Evolutionary conservation across 2,888 invertebrate genomes (phyloP), one percentile per base, ranked within the genome.

Genomic region (Melanostoma scalare): DNA sequence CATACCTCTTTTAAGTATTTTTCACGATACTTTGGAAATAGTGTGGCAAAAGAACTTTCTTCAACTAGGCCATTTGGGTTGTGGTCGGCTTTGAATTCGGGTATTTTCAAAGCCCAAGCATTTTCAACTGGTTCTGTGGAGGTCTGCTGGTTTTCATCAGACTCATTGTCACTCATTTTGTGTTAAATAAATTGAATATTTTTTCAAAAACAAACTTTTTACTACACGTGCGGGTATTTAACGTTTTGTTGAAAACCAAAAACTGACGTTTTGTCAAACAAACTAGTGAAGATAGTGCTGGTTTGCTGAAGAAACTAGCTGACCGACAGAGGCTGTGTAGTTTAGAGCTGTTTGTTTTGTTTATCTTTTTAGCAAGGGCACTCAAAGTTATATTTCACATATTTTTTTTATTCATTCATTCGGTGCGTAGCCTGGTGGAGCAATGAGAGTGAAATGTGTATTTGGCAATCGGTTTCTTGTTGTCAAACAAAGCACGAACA

Each of bases 1-100:
- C 99, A 99, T 89, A 96, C 96, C 92, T 98, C 96, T 88, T 95
- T 95, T 6, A 99, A 92, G 91, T 99, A 99, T 88, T 97, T 96
- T 91, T 99, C 99, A 76, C 99, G 93, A 89, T 99, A 99, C 90
- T 98, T 97, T 0, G 99, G 99, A 91, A 99, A 99, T 10, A 99
- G 92, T 0, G 97, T 97, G 0, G 98, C 98, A 92, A 99, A 99
- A 4, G 97, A 96, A 90, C 98, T 98, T 92, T 99, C 98, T 90
- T 97, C 96, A 6, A 97, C 89, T 56, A 99, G 92, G 4, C 91
- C 91, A 92, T 96, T 93, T 73, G 96, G 97, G 92, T 98, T 99
- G 90, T 99, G 96, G 88, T 96, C 95, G 38, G 95, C 94, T 74
- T 94, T 96, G 89, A 99, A 99, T 87, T 95, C 93, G 0, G 98